phyloP scores from a whole-genome alignment of 2,113 vertebrate genomes.

The Tragelaphus imberbis region DNA sequence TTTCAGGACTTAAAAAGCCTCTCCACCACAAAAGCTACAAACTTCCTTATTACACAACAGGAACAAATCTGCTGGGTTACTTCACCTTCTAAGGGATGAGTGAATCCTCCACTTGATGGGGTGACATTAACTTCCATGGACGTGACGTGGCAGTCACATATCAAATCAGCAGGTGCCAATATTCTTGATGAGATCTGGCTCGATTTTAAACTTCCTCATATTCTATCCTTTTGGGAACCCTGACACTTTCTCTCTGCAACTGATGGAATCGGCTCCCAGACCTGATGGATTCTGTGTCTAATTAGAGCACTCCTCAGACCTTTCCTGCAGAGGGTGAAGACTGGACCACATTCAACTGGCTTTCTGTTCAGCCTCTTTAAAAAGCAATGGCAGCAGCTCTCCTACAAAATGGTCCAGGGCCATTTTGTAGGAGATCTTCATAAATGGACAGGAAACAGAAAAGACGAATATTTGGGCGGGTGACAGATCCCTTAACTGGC shows the following conservation, averaged over 20 bases:
- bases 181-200: not conserved
- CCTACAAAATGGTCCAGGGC: conserved; percentile 56
- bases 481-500: conserved; percentile 93
- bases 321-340: not conserved
- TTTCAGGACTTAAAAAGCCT: not conserved
- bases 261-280: conserved; percentile 29
- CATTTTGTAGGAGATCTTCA: conserved; percentile 79
- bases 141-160: not conserved
- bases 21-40: not conserved
- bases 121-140: not conserved
- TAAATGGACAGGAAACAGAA: conserved; percentile 86
- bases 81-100: not conserved
- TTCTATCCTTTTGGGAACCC: conserved; percentile 7
- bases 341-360: not conserved
- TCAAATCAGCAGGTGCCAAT: not conserved
- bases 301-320: not conserved
- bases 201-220: not conserved
- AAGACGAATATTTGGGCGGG: conserved; percentile 92
- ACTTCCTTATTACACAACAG: not conserved
- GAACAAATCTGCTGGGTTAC: not conserved
- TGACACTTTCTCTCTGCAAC: conserved; percentile 26
- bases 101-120: not conserved
- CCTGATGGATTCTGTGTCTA: not conserved
- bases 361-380: conserved; percentile 41
- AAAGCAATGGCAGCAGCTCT: not conserved